Base-by-base conservation (phyloP, 2,888 invertebrate species). In the Drosophila histrio region DNA sequence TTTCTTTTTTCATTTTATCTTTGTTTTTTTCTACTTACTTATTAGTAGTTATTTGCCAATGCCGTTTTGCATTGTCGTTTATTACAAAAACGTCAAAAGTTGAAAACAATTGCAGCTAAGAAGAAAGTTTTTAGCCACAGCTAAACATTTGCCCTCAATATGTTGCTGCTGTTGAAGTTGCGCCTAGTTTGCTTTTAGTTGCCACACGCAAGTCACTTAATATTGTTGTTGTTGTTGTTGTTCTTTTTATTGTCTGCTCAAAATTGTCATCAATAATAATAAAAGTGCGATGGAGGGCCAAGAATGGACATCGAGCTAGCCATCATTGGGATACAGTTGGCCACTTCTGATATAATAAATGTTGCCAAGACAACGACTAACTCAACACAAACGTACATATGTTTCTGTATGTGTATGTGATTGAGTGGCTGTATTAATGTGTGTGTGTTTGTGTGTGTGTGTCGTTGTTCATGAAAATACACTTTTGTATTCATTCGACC, bases 181-280 rank as follows among this genome's bases (percentile, higher is more conserved):
- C 24, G 21, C 11, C 28, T 41, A 32, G 44, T 46, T 60, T 61
- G 43, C 46, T 50, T 49, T 68, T 54, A 39, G 63, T 65, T 68
- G 80, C 65, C 39, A 49, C 28, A 61, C 34, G 69, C 44, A 36
- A 50, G 61, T 65, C 50, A 50, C 50, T 50, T 50, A 24, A n/a
- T 24, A 22, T 59, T 28, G 32, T 26, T 52, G 46, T 57, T 60
- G 44, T 52, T 62, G 69, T 58, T 46, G 52, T 52, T 38, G 54
- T 53, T 72, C 52, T 65, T 88, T 52, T 88, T 88, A 84, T 84
- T 88, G 88, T 88, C 77, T 75, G 77, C 88, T 88, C 87, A 84
- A 84, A 85, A 85, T 80, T 87, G 88, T 85, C 88, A 88, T 85
- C 85, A 88, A 88, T 85, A 85, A 85, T 88, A 87, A 85, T 88